phyloP scores from a whole-genome alignment of 2,113 vertebrate species.

The Acanthisitta chloris region DNA sequence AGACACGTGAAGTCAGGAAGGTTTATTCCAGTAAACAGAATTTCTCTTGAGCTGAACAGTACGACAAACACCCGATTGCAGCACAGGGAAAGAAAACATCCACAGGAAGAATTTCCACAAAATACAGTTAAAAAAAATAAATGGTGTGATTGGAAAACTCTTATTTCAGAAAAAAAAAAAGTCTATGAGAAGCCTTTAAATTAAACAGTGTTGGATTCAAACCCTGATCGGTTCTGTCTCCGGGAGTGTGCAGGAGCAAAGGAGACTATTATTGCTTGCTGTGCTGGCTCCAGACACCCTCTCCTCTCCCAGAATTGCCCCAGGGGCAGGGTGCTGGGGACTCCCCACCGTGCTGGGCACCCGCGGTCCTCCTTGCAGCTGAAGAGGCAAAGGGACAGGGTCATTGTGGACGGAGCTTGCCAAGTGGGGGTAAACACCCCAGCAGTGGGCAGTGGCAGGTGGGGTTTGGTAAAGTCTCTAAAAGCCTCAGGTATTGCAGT shows the following conservation, averaged over 20 bases:
- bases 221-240: slow-evolving; percentile 30
- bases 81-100: slow-evolving; percentile 47
- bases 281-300: not conserved
- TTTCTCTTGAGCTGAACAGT: slow-evolving; percentile 54
- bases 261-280: slow-evolving; percentile 45
- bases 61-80: not conserved
- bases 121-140: not conserved
- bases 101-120: slow-evolving; percentile 44
- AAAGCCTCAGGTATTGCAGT: not conserved
- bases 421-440: not conserved
- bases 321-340: not conserved
- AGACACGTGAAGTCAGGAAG: not conserved
- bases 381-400: not conserved
- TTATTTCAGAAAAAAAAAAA: not conserved
- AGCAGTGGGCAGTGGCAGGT: not conserved
- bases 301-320: not conserved
- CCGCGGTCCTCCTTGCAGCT: not conserved
- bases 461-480: not conserved
- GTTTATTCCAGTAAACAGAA: slow-evolving; percentile 62
- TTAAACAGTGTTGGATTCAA: slow-evolving; percentile 42
- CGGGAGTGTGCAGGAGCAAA: not conserved
- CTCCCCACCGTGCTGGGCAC: rapidly evolving
- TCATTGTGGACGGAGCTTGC: not conserved
- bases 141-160: slow-evolving; percentile 31
- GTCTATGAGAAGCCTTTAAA: slow-evolving; percentile 48